Conservation (phyloP, 2,797 vertebrate species). For the Bovichtus diacanthus region DNA sequence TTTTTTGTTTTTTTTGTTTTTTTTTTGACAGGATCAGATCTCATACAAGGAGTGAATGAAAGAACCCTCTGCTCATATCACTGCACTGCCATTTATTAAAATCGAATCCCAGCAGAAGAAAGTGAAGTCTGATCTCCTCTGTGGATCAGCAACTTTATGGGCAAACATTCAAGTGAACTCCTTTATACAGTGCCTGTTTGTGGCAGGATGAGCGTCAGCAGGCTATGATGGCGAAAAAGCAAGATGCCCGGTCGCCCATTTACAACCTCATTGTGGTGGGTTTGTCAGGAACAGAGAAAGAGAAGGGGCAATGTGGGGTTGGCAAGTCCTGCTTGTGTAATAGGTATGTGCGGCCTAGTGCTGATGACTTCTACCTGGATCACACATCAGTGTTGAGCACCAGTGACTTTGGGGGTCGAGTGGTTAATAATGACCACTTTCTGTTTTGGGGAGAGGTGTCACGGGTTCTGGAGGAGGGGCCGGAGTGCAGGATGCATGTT, state of each 20-base stretch:
- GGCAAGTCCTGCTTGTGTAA: constrained; percentile 98
- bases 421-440: constrained; percentile 99
- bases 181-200: constrained; percentile 84
- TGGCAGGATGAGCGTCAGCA: constrained; percentile 91
- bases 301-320: constrained; percentile 96
- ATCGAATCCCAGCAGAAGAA: constrained; percentile 63
- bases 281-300: constrained; percentile 97
- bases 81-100: constrained; percentile 58
- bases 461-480: constrained; percentile 92
- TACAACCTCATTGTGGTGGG: constrained; percentile 97
- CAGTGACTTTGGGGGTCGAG: constrained; percentile 98
- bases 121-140: constrained; percentile 63
- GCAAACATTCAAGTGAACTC: constrained; percentile 76
- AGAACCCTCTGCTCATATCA: constrained; percentile 57
- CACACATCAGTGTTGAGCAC: constrained; percentile 99
- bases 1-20: constrained; percentile 46
- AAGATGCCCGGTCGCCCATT: constrained; percentile 95
- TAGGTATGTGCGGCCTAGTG: constrained; percentile 93
- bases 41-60: constrained; percentile 68
- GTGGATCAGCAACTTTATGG: constrained; percentile 76
- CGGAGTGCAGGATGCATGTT: constrained; percentile 92
- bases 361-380: constrained; percentile 96
- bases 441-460: constrained; percentile 96
- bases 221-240: constrained; percentile 98
- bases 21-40: constrained; percentile 73